Conservation (phyloP, 2,113 vertebrate genomes). For the Marmota flaviventris region DNA sequence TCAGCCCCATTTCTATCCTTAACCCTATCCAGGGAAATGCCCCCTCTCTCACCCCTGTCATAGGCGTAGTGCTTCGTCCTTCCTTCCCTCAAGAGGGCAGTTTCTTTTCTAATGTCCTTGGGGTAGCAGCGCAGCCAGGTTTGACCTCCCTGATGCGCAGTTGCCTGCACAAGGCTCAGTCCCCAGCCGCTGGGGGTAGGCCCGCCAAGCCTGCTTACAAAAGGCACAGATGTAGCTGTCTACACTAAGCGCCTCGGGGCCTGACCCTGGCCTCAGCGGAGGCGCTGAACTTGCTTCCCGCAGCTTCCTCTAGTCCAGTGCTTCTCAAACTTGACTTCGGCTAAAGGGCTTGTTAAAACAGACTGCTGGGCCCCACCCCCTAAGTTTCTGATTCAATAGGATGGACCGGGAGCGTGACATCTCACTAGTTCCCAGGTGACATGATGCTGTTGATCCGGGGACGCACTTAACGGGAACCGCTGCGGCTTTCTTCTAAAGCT, state of each 20-base stretch:
- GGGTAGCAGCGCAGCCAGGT: neutral
- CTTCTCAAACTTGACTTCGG: neutral
- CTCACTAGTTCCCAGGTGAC: conserved; percentile 8
- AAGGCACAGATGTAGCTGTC: neutral
- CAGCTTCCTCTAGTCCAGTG: neutral
- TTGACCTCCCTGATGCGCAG: neutral
- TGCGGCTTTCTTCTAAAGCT: neutral
- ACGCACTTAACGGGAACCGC: neutral
- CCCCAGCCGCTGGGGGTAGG: neutral
- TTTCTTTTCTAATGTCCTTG: conserved; percentile 13
- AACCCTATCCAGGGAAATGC: neutral
- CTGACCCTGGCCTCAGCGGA: neutral
- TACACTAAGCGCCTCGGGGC: conserved; percentile 18
- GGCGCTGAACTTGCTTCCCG: neutral
- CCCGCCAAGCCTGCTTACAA: neutral
- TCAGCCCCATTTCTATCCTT: neutral
- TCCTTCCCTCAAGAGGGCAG: neutral
- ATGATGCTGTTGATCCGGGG: neutral
- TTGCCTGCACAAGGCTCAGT: neutral
- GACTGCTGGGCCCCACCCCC: neutral
- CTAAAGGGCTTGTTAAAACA: conserved; percentile 1
- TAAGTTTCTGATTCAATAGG: neutral
- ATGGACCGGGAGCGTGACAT: neutral
- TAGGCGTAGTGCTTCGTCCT: neutral
- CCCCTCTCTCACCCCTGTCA: neutral